A percentile compares a stretch with the other conserved stretches of the same genome.
These are phyloP conservation scores for Clavelina lepadiformis DNA, from an alignment of 23 tunicate genomes.

Conservation along the genomic window DNA sequence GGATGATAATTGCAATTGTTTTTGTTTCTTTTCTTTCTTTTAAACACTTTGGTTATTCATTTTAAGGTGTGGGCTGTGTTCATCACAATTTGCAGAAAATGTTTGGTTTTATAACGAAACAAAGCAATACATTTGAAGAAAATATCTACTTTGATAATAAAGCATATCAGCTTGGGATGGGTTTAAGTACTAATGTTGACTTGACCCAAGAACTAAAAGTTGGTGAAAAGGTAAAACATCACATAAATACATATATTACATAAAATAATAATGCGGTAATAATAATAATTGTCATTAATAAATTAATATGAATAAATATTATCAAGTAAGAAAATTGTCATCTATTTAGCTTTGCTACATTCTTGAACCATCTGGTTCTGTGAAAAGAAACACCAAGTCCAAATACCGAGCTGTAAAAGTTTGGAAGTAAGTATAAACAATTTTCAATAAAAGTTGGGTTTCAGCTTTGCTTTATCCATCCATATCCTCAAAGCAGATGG, in stretches of 20 bases:
- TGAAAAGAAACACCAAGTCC: conserved; percentile 9
- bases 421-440: conserved; percentile 30
- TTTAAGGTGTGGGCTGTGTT: conserved; percentile 6
- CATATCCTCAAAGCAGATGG: too few species aligned
- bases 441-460: too few species aligned
- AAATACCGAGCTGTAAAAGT: conserved; percentile 16
- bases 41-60: neutral
- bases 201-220: conserved; percentile 1
- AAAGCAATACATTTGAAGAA: conserved; percentile 6
- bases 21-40: too few species aligned
- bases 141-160: conserved; percentile 18
- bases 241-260: too few species aligned
- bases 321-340: too few species aligned
- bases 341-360: conserved; percentile 1
- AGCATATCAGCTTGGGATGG: conserved; percentile 7
- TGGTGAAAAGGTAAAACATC: neutral
- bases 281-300: too few species aligned
- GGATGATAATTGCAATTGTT: too few species aligned
- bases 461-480: too few species aligned
- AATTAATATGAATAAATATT: too few species aligned
- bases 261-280: too few species aligned
- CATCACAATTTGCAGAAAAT: neutral
- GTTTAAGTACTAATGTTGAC: neutral
- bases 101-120: conserved; percentile 7
- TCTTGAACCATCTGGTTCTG: conserved; percentile 13